Percentiles rank a stretch among this genome's conserved stretches.
phyloP scores from a whole-genome alignment of 2,113 vertebrate genomes.

The Cettia cetti region DNA sequence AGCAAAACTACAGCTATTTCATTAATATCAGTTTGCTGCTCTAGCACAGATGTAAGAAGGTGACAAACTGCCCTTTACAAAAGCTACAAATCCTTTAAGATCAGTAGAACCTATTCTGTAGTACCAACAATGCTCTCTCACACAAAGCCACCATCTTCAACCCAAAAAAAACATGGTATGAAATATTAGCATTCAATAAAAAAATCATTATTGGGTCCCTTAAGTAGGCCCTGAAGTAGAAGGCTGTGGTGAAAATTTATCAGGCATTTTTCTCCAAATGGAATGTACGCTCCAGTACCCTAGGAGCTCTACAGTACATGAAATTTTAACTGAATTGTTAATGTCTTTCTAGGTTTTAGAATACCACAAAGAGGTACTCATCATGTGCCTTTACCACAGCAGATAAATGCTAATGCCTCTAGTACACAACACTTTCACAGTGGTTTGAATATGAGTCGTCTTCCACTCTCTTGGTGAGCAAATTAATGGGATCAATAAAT shows the following conservation, averaged over 20 bases:
- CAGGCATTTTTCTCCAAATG: slow-evolving; percentile 45
- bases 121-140: not conserved
- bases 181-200: slow-evolving; percentile 64
- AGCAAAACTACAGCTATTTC: not conserved
- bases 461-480: not conserved
- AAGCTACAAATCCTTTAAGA: not conserved
- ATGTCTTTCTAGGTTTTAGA: slow-evolving; percentile 74
- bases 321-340: slow-evolving; percentile 75
- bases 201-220: slow-evolving; percentile 74
- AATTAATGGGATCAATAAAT: slow-evolving; percentile 63
- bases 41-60: not conserved
- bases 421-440: slow-evolving; percentile 19
- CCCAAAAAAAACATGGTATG: not conserved
- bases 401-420: slow-evolving; percentile 55
- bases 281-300: slow-evolving; percentile 25
- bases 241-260: slow-evolving; percentile 27
- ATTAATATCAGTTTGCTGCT: not conserved
- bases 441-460: not conserved
- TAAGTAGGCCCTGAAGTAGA: slow-evolving; percentile 74
- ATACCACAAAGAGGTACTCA: slow-evolving; percentile 70
- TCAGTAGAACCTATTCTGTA: not conserved
- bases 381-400: slow-evolving; percentile 25
- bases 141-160: slow-evolving; percentile 10
- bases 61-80: not conserved
- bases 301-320: slow-evolving; percentile 48